Conservation (phyloP, 1,140 invertebrate species). For the Popillia japonica region DNA sequence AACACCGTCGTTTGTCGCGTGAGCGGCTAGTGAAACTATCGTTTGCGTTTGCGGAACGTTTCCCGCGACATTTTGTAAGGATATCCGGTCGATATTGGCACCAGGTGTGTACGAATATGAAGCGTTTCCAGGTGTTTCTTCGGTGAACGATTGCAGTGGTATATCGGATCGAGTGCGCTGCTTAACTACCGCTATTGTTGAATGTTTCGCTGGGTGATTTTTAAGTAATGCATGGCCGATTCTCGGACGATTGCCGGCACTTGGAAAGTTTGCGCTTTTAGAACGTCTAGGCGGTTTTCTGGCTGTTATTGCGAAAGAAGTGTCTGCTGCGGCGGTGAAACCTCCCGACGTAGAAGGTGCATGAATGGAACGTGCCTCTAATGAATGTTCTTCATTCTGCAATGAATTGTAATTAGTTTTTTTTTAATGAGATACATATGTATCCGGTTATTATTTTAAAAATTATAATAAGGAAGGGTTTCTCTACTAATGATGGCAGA, state of each 20-base stretch:
- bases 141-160: background rate
- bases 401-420: background rate
- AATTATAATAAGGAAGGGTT: too few species aligned
- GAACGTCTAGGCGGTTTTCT: conserved; percentile 10
- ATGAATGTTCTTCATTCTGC: background rate
- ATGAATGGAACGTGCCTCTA: conserved; percentile 9
- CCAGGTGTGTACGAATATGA: conserved; percentile 10
- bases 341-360: background rate
- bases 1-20: background rate
- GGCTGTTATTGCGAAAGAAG: conserved; percentile 1
- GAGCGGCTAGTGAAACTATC: conserved; percentile 11
- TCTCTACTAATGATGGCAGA: too few species aligned
- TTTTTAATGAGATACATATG: background rate
- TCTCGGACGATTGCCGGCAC: background rate
- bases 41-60: background rate
- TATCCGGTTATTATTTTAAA: background rate
- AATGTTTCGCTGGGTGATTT: conserved; percentile 33
- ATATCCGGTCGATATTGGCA: conserved; percentile 15
- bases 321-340: background rate
- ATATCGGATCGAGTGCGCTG: background rate
- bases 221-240: conserved; percentile 28
- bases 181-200: background rate
- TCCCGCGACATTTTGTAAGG: background rate
- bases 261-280: conserved; percentile 28
- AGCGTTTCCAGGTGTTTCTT: background rate